Conservation (phyloP, 2,797 vertebrate genomes). For the Sebastolobus altivelis region DNA sequence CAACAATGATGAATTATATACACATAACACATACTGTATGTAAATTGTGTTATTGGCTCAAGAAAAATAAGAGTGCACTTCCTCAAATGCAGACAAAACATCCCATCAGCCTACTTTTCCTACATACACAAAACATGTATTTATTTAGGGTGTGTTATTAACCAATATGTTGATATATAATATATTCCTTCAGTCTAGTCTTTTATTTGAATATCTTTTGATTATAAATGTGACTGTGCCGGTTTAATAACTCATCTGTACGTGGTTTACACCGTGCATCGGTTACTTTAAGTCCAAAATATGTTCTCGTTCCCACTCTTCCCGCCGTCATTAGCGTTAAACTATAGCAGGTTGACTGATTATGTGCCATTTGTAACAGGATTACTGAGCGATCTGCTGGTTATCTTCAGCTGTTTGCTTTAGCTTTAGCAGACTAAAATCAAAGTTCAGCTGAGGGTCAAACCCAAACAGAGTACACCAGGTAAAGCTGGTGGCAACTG, state of each 20-base stretch:
- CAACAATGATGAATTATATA: too few relatives aligned
- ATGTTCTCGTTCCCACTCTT: constrained; percentile 12
- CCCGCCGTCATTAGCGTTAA: constrained; percentile 42
- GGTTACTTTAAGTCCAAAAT: background rate
- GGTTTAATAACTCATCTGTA: background rate
- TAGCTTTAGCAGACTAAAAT: constrained; percentile 70
- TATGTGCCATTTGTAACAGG: constrained; percentile 56
- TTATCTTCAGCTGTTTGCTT: constrained; percentile 75
- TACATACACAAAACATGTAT: background rate
- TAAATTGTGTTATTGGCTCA: background rate
- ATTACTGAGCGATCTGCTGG: constrained; percentile 57
- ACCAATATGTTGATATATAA: background rate
- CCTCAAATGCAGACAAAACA: constrained; percentile 9
- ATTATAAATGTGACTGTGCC: background rate
- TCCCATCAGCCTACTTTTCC: background rate
- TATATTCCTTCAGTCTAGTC: background rate
- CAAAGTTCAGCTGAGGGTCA: constrained; percentile 83
- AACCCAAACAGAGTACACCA: constrained; percentile 50
- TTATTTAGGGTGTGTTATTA: background rate
- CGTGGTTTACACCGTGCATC: background rate
- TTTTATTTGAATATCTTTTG: background rate
- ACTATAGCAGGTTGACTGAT: constrained; percentile 54
- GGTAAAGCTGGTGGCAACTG: constrained; percentile 51
- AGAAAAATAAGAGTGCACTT: background rate
- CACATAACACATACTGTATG: background rate